Conservation (phyloP, 2,113 vertebrate genomes). For the Rhea americana region DNA sequence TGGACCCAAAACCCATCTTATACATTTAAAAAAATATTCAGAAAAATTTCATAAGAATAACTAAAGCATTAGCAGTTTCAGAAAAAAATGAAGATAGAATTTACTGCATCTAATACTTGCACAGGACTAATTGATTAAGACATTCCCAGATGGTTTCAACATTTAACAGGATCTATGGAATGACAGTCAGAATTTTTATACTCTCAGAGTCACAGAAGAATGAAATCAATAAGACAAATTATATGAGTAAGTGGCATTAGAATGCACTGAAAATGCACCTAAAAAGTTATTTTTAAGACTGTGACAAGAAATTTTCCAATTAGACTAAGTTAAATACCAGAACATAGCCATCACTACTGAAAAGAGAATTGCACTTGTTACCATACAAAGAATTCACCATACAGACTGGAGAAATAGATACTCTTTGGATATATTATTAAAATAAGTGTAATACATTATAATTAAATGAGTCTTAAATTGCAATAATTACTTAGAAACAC, state of each 20-base stretch:
- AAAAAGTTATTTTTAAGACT: slow-evolving; percentile 36
- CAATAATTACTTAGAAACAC: slow-evolving; percentile 49
- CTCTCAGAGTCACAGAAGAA: not conserved
- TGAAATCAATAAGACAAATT: slow-evolving; percentile 19
- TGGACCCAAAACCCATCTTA: not conserved
- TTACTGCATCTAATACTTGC: not conserved
- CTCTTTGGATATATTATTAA: slow-evolving; percentile 29
- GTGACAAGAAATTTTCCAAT: not conserved
- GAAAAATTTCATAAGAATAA: not conserved
- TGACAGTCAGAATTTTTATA: slow-evolving; percentile 29
- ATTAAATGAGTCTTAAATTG: slow-evolving; percentile 54
- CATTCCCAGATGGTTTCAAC: slow-evolving; percentile 14
- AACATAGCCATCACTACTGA: slow-evolving; percentile 14
- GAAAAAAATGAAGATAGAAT: not conserved
- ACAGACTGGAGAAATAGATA: slow-evolving; percentile 12
- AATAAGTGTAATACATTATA: slow-evolving; percentile 41
- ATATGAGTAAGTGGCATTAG: not conserved
- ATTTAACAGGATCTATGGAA: slow-evolving; percentile 14
- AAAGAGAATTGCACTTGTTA: slow-evolving; percentile 34
- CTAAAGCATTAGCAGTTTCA: not conserved
- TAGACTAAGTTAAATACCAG: slow-evolving; percentile 28
- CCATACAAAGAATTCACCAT: not conserved
- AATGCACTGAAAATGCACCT: not conserved
- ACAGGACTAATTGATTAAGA: not conserved
- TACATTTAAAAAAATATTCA: not conserved